These are phyloP conservation scores for Polyergus mexicanus DNA, from an alignment of 1,140 invertebrate genomes.

Conservation along the genomic window DNA sequence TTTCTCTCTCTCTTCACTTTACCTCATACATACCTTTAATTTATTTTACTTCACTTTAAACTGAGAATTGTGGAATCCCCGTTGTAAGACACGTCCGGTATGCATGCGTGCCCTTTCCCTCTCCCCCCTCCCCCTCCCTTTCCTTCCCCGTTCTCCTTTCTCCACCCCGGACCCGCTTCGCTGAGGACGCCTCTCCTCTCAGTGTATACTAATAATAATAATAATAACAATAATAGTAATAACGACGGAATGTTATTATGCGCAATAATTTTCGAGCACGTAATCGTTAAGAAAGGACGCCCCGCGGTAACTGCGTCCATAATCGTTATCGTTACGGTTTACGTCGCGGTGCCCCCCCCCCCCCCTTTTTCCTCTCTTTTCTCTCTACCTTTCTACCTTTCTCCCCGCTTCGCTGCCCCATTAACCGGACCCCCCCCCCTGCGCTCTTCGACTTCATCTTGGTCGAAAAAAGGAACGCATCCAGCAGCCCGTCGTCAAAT, in stretches of 20 bases:
- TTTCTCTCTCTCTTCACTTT: not conserved
- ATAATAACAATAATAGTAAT: conserved; percentile 82
- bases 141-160: not conserved
- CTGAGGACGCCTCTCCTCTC: conserved; percentile 26
- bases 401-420: conserved; percentile 40
- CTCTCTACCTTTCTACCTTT: not conserved
- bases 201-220: conserved; percentile 75
- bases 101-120: not conserved
- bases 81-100: conserved; percentile 55
- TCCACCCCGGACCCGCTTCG: not conserved
- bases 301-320: conserved; percentile 85
- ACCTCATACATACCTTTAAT: too few species aligned
- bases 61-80: conserved; percentile 34
- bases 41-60: conserved; percentile 31
- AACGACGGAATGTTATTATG: conserved; percentile 86
- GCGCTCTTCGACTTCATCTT: conserved; percentile 59
- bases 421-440: conserved; percentile 56
- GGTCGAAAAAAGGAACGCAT: conserved; percentile 46
- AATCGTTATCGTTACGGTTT: conserved; percentile 87
- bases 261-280: conserved; percentile 86
- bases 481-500: conserved; percentile 34
- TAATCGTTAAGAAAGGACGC: conserved; percentile 87
- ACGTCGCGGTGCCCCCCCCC: conserved; percentile 80
- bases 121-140: not conserved
- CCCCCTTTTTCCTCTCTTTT: conserved; percentile 57